Base-by-base conservation (phyloP, 2,797 vertebrate genomes). In the Phrynocephalus forsythii region DNA sequence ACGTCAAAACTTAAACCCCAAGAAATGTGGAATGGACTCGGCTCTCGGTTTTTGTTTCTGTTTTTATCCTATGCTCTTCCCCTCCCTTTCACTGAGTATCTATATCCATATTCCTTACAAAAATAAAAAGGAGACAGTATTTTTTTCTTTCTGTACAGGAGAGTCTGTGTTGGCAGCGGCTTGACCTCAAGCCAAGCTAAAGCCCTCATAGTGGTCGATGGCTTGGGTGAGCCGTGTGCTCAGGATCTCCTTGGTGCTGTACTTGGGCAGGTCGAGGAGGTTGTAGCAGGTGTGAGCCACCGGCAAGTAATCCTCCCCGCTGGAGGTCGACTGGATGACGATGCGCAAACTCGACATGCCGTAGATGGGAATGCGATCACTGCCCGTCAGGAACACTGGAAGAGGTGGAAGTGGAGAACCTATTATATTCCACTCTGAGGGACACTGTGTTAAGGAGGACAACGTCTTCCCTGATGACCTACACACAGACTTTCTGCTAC, bases 231-330 rank as follows among this genome's bases (percentile, higher is more conserved):
- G 98, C 22, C 98, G 97, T 2, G 94, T 95, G 0, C 93, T 96
- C 95, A 99, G 97, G 88, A 96, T 96, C 92, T 98, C 98, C 97
- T 98, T 99, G 97, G 97, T 99, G 97, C 97, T 98, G 96, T 99
- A 99, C 95, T 98, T 97, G 93, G 99, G 99, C 95, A 99, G 97
- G 96, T 99, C 98, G 50, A 99, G 98, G 83, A 99, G 98, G 93
- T 99, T 99, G 97, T 99, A 99, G 97, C 99, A 99, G 94, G 99
- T 99, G 94, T 99, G 99, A 0, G 99, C 99, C 93, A 99, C 98
- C 0, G 99, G 99, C 95, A 99, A 95, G 96, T 98, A 98, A 93
- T 98, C 97, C 94, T 99, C 98, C 83, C 97, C 97, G 0, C 97
- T 98, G 30, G 97, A 93, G 0, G 98, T 99, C 78, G 98, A 98